Base-by-base conservation (phyloP, 1,140 invertebrate species). In the Eubasilissa regina region DNA sequence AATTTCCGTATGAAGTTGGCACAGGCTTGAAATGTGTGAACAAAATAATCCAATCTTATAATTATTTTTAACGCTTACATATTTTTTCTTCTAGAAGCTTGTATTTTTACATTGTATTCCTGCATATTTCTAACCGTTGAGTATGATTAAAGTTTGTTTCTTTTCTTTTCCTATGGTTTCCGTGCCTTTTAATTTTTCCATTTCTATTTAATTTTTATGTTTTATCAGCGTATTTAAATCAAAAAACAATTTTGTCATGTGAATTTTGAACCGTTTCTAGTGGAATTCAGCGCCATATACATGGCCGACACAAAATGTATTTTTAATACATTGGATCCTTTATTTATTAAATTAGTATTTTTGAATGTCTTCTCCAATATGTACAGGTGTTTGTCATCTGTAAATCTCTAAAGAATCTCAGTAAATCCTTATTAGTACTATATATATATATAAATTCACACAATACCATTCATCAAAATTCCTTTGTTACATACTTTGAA, bases 331-430 rank as follows among this genome's bases (percentile, higher is more conserved):
- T 21, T 58, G 17, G 55, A 58, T 11, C 55, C 13, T 19, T 21
- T 58, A 15, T 58, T 11, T 19, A 15, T 15, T 58, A 13, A 15
- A 19, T 19, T 58, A 15, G 17, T 58, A 58, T 58, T 15, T 56
- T 17, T 35, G 25, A 17, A 56, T 56, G n/a, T 56, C n/a, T 58
- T 58, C 55, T 21, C 21, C 55, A 58, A 15, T 13, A 11, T 58
- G 21, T 58, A 21, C 55, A 58, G 55, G 55, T 58, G 55, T 58
- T n/a, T 19, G 15, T 58, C 11, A 21, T 48, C 45, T 70, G 66
- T 70, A 48, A 70, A 70, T 70, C 66, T 70, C 25, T 70, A 70
- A 70, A 70, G 66, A 70, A 70, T 47, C 66, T 70, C 66, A 70
- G 66, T 70, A 70, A 70, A 70, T 70, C 66, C 66, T 48, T 21